Conservation (phyloP, 2,797 vertebrate genomes). For the Centroberyx gerrardi region DNA sequence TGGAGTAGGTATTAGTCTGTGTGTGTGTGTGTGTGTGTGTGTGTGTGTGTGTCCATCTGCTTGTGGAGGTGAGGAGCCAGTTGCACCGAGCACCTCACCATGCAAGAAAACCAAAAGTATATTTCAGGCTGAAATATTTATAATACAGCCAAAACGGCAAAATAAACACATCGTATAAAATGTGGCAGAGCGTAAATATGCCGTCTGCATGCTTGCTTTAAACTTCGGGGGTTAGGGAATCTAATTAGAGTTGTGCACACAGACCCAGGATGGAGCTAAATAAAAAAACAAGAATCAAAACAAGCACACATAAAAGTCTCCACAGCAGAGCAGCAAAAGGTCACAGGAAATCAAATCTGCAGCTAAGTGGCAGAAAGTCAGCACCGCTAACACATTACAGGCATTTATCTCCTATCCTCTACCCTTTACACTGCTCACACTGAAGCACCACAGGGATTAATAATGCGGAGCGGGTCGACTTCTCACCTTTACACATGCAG, state of each 20-base stretch:
- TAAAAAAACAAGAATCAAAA: conserved; percentile 65
- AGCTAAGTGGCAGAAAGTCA: conserved; percentile 50
- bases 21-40: conserved; percentile 20
- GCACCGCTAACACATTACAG: conserved; percentile 6
- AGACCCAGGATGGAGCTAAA: conserved; percentile 43
- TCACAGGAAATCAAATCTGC: conserved; percentile 66
- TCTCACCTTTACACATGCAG: conserved; percentile 85
- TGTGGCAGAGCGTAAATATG: conserved; percentile 61
- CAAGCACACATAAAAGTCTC: conserved; percentile 50
- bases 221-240: conserved; percentile 54
- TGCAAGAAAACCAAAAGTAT: conserved; percentile 48
- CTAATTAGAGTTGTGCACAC: conserved; percentile 65
- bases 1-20: conserved; percentile 31
- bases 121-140: conserved; percentile 73
- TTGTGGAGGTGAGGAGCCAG: conserved; percentile 32
- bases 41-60: background rate
- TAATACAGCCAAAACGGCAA: conserved; percentile 61
- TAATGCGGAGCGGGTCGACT: background rate
- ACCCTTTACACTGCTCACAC: background rate
- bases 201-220: conserved; percentile 54
- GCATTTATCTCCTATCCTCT: background rate
- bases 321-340: conserved; percentile 57
- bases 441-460: background rate
- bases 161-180: conserved; percentile 69
- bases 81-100: conserved; percentile 37